Evolutionary conservation across 2,797 vertebrate genomes (phyloP).

Genomic region (Apogon hyalosoma): DNA sequence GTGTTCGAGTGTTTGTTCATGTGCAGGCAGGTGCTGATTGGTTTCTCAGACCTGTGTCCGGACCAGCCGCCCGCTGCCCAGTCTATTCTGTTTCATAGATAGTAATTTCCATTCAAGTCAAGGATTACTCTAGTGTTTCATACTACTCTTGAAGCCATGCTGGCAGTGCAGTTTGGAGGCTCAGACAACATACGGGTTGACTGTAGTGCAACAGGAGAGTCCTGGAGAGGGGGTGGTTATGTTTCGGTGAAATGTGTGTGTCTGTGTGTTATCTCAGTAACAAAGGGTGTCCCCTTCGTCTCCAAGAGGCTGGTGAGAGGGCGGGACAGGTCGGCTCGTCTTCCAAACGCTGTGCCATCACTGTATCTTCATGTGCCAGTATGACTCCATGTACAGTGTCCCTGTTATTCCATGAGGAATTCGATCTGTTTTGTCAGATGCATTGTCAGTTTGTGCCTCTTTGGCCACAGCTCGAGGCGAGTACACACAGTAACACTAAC

Average conservation of each 20-base stretch:
- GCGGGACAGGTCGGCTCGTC: constrained; percentile 52
- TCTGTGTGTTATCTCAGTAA: constrained; percentile 56
- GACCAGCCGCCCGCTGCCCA: constrained; percentile 44
- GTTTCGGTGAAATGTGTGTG: constrained; percentile 43
- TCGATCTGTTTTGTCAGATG: constrained; percentile 52
- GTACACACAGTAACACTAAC: constrained; percentile 58
- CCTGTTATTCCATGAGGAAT: constrained; percentile 41
- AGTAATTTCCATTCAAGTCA: constrained; percentile 64
- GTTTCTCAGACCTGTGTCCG: constrained; percentile 37
- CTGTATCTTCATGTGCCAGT: constrained; percentile 11
- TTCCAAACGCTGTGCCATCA: constrained; percentile 41
- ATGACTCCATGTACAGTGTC: constrained; percentile 44
- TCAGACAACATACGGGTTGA: constrained; percentile 66
- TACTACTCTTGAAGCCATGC: constrained; percentile 72
- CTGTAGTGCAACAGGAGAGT: constrained; percentile 71
- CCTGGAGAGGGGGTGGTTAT: constrained; percentile 52
- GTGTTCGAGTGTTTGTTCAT: constrained; percentile 73
- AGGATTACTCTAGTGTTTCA: constrained; percentile 64
- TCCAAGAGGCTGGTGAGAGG: constrained; percentile 68
- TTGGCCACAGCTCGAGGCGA: constrained; percentile 56
- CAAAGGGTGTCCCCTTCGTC: constrained; percentile 55
- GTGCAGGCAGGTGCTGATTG: constrained; percentile 48
- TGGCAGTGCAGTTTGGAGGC: constrained; percentile 75
- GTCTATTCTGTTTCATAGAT: constrained; percentile 61
- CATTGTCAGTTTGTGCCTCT: constrained; percentile 59